Conservation (phyloP, 2,888 invertebrate species). For the Deilephila elpenor region DNA sequence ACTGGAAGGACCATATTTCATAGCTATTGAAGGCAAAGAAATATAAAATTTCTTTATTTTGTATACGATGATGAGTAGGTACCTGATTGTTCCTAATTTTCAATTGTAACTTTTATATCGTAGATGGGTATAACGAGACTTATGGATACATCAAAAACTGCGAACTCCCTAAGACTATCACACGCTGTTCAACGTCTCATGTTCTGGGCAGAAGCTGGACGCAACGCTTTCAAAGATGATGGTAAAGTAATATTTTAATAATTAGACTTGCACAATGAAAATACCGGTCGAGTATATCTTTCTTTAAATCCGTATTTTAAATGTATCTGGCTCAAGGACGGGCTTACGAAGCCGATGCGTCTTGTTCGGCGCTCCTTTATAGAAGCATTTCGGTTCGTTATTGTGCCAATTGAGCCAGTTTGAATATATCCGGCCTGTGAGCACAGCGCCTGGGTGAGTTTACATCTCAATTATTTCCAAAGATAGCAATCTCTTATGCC, state of each 20-base stretch:
- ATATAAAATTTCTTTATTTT: no score
- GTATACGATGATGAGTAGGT: no score
- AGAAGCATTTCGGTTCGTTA: not conserved
- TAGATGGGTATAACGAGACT: conserved; percentile 72
- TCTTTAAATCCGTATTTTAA: not conserved
- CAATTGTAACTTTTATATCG: conserved; percentile 13
- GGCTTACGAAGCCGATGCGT: not conserved
- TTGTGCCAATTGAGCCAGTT: conserved; percentile 3
- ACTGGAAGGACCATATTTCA: no score
- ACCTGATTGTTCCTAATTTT: no score
- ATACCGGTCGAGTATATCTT: not conserved
- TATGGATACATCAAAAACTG: conserved; percentile 46
- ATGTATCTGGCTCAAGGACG: not conserved
- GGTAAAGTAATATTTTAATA: conserved; percentile 52
- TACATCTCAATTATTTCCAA: conserved; percentile 11
- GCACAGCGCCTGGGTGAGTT: not conserved
- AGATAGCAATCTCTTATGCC: not conserved
- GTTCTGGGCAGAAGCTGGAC: conserved; percentile 81
- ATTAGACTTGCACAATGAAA: not conserved
- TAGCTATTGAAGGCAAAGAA: no score
- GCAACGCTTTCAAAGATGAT: conserved; percentile 80
- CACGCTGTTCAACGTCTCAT: conserved; percentile 77
- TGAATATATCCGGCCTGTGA: not conserved
- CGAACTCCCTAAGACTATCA: conserved; percentile 57
- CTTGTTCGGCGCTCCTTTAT: not conserved